These are phyloP conservation scores for Calidris pugnax DNA, from an alignment of 2,113 vertebrate species.

Conservation along the genomic window DNA sequence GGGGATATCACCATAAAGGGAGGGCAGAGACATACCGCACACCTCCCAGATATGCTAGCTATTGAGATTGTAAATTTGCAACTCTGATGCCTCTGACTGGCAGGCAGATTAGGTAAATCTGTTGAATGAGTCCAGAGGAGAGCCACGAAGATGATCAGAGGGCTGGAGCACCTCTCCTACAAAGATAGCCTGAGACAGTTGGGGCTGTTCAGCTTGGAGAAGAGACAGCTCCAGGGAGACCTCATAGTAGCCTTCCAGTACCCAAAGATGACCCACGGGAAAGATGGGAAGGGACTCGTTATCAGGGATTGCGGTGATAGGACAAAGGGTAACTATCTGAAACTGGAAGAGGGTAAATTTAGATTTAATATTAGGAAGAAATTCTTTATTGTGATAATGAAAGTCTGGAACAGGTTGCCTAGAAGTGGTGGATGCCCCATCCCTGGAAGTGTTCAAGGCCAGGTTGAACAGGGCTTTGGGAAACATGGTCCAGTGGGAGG, in stretches of 20 bases:
- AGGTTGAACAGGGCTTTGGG: neutral
- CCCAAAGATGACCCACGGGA: neutral
- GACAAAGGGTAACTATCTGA: neutral
- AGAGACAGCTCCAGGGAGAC: neutral
- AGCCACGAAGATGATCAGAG: neutral
- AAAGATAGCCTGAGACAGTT: neutral
- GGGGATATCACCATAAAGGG: too few relatives aligned
- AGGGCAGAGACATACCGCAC: neutral
- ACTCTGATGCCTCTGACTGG: neutral
- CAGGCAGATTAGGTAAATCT: neutral
- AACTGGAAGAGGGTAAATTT: neutral
- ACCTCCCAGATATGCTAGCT: neutral
- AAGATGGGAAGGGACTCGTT: neutral
- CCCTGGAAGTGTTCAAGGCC: neutral
- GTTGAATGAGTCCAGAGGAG: neutral
- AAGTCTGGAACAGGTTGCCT: neutral
- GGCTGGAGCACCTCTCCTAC: neutral
- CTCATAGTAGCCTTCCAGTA: neutral
- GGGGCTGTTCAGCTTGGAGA: neutral
- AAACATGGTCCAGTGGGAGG: neutral
- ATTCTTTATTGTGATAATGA: neutral
- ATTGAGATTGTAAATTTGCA: accelerated
- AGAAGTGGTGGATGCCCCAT: neutral
- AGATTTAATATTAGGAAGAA: neutral
- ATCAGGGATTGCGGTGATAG: neutral